phyloP scores from a whole-genome alignment of 1,140 invertebrate genomes.

The Neodiprion lecontei region DNA sequence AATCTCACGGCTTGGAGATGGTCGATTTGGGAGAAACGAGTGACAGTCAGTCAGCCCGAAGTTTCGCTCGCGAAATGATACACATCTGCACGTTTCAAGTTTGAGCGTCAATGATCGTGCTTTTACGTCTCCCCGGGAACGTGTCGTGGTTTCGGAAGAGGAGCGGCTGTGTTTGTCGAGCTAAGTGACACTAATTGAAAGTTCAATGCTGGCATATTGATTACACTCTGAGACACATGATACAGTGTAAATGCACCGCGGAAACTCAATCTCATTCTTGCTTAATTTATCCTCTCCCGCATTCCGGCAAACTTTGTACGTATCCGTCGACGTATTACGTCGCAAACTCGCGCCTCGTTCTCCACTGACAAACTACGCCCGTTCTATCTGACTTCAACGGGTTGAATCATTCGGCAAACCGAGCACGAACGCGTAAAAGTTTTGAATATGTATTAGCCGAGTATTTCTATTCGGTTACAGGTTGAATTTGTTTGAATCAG shows the following conservation, averaged over 20 bases:
- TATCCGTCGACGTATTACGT: background rate
- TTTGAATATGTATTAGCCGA: too few species aligned
- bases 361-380: background rate
- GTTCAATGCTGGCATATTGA: slow-evolving; percentile 53
- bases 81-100: too few species aligned
- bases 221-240: slow-evolving; percentile 42
- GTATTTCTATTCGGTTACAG: too few species aligned
- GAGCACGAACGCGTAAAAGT: too few species aligned
- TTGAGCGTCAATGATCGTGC: too few species aligned
- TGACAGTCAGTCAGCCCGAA: too few species aligned
- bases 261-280: slow-evolving; percentile 49
- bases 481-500: too few species aligned
- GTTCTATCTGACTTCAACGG: too few species aligned
- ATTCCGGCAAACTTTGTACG: background rate
- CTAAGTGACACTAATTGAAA: slow-evolving; percentile 61
- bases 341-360: background rate
- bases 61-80: too few species aligned
- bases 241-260: slow-evolving; percentile 31
- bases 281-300: slow-evolving; percentile 46
- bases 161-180: slow-evolving; percentile 53
- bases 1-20: too few species aligned
- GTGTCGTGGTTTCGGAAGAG: slow-evolving; percentile 30
- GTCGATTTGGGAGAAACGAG: too few species aligned
- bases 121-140: background rate
- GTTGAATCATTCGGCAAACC: too few species aligned